Evolutionary conservation across 1,140 invertebrate genomes (phyloP).

Genomic region (Calephelis virginiensis): DNA sequence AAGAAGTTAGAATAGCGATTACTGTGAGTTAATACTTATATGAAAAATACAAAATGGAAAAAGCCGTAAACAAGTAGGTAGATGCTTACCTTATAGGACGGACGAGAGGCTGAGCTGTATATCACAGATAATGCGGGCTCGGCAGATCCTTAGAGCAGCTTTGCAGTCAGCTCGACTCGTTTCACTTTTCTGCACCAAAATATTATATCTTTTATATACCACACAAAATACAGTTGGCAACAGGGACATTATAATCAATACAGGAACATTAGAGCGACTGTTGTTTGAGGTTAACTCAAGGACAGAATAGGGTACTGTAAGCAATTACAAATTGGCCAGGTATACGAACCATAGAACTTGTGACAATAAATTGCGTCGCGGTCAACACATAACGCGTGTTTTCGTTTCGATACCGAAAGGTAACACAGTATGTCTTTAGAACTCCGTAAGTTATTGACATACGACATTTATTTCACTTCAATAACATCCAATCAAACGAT

Average conservation of each 20-base stretch:
- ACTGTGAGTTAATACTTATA: constrained; percentile 1
- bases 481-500: constrained; percentile 20
- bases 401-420: constrained; percentile 12
- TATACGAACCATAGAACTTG: constrained; percentile 34
- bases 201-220: constrained; percentile 28
- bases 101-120: constrained; percentile 84
- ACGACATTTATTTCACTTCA: constrained; percentile 7
- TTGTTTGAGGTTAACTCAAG: constrained; percentile 72
- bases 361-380: constrained; percentile 49
- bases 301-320: constrained; percentile 35
- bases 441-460: constrained; percentile 21
- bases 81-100: constrained; percentile 73
- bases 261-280: constrained; percentile 22
- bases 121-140: constrained; percentile 84
- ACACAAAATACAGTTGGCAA: constrained; percentile 9
- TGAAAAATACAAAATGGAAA: constrained; percentile 1
- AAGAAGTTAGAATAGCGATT: neutral
- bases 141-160: constrained; percentile 72
- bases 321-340: constrained; percentile 24
- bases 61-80: neutral
- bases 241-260: constrained; percentile 19
- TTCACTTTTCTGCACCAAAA: constrained; percentile 63
- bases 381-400: constrained; percentile 33
- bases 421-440: constrained; percentile 12
- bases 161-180: constrained; percentile 71